Conservation (phyloP, 2,113 vertebrate genomes). For the Podiceps cristatus region DNA sequence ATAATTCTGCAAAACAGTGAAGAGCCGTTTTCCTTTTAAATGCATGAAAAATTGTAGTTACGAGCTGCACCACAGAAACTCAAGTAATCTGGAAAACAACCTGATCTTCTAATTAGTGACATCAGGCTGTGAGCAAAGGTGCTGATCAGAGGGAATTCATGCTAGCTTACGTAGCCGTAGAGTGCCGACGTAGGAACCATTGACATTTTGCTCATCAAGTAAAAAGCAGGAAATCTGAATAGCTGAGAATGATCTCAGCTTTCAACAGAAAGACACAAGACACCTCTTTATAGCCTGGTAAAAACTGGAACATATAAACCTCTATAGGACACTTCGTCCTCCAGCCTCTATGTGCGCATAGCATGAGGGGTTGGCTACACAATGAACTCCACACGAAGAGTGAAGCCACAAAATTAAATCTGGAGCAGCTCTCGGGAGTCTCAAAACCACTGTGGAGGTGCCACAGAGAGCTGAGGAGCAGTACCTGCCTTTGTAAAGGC, state of each 20-base stretch:
- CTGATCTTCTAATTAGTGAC: not conserved
- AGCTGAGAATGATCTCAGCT: not conserved
- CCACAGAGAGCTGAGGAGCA: not conserved
- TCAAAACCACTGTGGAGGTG: not conserved
- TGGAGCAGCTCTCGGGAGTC: not conserved
- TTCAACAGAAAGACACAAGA: not conserved
- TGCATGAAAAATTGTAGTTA: not conserved
- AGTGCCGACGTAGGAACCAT: not conserved
- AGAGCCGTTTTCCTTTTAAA: not conserved
- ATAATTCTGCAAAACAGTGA: not conserved
- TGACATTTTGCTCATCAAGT: not conserved
- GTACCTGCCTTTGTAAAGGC: not conserved
- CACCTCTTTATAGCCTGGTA: not conserved
- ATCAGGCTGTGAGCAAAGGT: not conserved
- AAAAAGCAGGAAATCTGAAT: not conserved
- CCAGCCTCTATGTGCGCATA: accelerated
- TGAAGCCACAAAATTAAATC: not conserved
- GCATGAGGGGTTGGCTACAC: not conserved
- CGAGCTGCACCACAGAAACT: not conserved
- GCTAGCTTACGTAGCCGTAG: not conserved
- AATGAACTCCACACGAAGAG: not conserved
- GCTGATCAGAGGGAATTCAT: not conserved
- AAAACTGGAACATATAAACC: not conserved
- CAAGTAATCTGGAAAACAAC: not conserved
- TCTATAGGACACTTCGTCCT: accelerated